Evolutionary conservation across 2,113 vertebrate genomes (phyloP).

Genomic region (Pygoscelis adeliae): DNA sequence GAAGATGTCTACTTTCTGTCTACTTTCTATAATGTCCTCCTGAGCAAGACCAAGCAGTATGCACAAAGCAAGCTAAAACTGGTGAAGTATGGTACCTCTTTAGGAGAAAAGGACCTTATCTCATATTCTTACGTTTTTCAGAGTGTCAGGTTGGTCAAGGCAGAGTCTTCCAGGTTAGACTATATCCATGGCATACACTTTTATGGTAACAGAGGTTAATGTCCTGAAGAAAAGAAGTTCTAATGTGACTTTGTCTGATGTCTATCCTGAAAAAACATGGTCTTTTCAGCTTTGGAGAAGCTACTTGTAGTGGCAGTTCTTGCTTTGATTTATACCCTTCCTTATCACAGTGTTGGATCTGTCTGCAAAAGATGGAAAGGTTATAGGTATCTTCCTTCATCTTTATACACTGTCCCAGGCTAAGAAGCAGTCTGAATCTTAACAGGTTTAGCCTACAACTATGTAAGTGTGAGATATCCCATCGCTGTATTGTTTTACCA

Average conservation of each 20-base stretch:
- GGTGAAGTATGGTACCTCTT: not conserved
- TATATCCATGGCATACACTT: not conserved
- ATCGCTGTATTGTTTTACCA: not conserved
- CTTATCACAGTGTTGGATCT: not conserved
- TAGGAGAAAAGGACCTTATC: not conserved
- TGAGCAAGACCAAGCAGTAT: not conserved
- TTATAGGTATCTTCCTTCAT: not conserved
- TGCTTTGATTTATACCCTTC: not conserved
- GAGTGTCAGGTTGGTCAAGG: not conserved
- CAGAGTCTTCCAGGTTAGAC: not conserved
- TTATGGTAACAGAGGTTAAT: not conserved
- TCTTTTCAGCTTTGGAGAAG: not conserved
- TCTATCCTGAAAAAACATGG: not conserved
- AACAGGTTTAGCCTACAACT: not conserved
- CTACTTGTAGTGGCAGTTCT: not conserved
- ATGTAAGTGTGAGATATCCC: not conserved
- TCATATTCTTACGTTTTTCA: not conserved
- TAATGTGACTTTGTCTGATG: not conserved
- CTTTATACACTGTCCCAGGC: not conserved
- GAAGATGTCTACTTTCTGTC: not conserved
- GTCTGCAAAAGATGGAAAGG: not conserved
- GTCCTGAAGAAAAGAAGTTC: not conserved
- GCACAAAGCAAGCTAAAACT: not conserved
- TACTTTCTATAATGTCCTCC: not conserved
- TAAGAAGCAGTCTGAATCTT: not conserved